Conservation (phyloP, 2,888 invertebrate genomes). For the Argyresthia goedartella region DNA sequence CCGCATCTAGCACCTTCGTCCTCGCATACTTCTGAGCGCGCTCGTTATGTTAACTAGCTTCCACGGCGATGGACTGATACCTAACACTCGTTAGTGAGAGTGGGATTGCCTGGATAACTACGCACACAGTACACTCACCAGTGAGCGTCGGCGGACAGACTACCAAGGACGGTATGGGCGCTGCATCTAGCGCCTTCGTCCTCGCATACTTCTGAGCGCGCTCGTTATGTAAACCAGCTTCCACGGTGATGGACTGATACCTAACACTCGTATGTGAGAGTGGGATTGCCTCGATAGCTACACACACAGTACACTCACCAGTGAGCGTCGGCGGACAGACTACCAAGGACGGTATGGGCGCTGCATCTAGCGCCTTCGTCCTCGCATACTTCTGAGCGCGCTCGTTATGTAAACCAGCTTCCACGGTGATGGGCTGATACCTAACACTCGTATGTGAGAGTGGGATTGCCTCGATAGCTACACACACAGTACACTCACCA, state of each 20-base stretch:
- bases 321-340: conserved; percentile 97
- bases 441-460: too few relatives aligned
- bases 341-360: conserved; percentile 86
- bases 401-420: conserved; percentile 81
- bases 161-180: conserved; percentile 86
- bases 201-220: conserved; percentile 64
- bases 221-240: conserved; percentile 81
- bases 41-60: conserved; percentile 81
- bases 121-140: conserved; percentile 26
- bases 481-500: conserved; percentile 27
- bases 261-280: too few relatives aligned
- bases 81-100: too few relatives aligned
- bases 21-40: conserved; percentile 64
- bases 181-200: too few relatives aligned
- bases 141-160: conserved; percentile 97
- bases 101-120: too few relatives aligned
- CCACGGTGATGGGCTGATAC: conserved; percentile 85
- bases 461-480: too few relatives aligned
- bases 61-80: conserved; percentile 84
- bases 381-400: conserved; percentile 64
- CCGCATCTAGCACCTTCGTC: too few relatives aligned
- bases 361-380: too few relatives aligned
- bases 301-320: conserved; percentile 27
- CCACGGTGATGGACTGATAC: conserved; percentile 84
- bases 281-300: too few relatives aligned